A percentile compares a stretch with the other conserved stretches of the same genome.
Evolutionary conservation across 2,888 invertebrate genomes (phyloP).

Genomic region (Syrphus vitripennis): DNA sequence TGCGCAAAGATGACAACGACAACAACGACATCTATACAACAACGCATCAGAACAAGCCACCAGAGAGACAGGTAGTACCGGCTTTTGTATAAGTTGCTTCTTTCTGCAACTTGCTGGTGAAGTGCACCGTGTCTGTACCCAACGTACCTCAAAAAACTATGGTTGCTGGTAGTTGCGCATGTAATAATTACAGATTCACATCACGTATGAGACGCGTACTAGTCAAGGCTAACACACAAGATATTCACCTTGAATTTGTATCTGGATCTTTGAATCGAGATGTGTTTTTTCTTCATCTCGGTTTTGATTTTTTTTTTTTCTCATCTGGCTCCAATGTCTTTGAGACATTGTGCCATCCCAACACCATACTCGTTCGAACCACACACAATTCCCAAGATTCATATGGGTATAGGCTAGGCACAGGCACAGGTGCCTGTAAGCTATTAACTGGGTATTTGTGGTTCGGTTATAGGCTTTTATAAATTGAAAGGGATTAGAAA

Average conservation of each 20-base stretch:
- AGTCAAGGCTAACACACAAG: slow-evolving; percentile 68
- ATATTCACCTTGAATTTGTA: slow-evolving; percentile 70
- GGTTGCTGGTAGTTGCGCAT: slow-evolving; percentile 35
- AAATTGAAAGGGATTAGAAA: slow-evolving; percentile 59
- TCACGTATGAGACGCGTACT: slow-evolving; percentile 56
- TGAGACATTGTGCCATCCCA: neutral
- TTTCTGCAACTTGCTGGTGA: neutral
- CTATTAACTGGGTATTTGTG: slow-evolving; percentile 46
- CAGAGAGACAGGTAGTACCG: slow-evolving; percentile 69
- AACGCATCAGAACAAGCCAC: slow-evolving; percentile 61
- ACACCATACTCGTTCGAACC: neutral
- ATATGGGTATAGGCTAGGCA: neutral
- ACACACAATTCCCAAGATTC: neutral
- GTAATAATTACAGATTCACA: slow-evolving; percentile 70
- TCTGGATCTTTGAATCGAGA: slow-evolving; percentile 64
- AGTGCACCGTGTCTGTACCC: neutral
- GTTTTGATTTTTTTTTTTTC: slow-evolving; percentile 4
- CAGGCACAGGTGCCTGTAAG: slow-evolving; percentile 46
- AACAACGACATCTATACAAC: slow-evolving; percentile 16
- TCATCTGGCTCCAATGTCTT: slow-evolving; percentile 60
- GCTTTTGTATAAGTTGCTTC: slow-evolving; percentile 48
- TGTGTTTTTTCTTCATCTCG: neutral
- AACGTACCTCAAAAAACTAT: neutral
- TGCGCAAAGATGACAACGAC: slow-evolving; percentile 17
- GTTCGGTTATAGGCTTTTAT: slow-evolving; percentile 61